Evolutionary conservation across 2,797 vertebrate species (phyloP).

Genomic region (Tauraco hartlaubi): DNA sequence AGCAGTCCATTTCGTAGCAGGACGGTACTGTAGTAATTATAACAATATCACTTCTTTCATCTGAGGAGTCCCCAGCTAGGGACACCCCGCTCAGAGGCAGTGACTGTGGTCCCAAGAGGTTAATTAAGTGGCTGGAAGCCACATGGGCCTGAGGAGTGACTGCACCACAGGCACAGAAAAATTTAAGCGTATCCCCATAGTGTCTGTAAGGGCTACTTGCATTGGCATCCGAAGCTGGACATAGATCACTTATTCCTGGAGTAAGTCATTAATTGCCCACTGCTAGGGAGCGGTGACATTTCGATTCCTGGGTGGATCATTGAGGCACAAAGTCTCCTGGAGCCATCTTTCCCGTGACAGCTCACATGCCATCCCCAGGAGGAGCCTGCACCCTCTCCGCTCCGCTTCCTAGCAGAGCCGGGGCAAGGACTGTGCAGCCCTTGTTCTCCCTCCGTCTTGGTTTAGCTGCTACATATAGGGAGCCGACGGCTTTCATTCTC

Average conservation of each 20-base stretch:
- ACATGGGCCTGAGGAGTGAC: background rate
- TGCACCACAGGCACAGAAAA: background rate
- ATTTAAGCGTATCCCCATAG: background rate
- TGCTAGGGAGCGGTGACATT: background rate
- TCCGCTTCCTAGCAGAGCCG: fast-evolving
- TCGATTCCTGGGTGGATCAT: background rate
- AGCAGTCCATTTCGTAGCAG: background rate
- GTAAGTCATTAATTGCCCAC: background rate
- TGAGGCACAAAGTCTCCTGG: background rate
- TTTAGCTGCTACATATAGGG: background rate
- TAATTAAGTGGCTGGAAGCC: background rate
- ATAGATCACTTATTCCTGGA: background rate
- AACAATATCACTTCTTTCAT: background rate
- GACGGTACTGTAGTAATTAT: background rate
- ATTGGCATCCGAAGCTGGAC: background rate
- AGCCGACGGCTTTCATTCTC: background rate
- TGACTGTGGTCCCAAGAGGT: background rate
- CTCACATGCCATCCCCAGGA: background rate
- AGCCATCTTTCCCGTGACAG: background rate
- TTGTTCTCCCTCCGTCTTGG: background rate
- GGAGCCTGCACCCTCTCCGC: fast-evolving
- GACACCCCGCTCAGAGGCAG: background rate
- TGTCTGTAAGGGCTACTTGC: background rate
- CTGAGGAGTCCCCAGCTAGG: background rate
- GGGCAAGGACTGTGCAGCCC: background rate